These are phyloP conservation scores for Actias luna DNA, from an alignment of 2,888 invertebrate genomes.

Conservation along the genomic window DNA sequence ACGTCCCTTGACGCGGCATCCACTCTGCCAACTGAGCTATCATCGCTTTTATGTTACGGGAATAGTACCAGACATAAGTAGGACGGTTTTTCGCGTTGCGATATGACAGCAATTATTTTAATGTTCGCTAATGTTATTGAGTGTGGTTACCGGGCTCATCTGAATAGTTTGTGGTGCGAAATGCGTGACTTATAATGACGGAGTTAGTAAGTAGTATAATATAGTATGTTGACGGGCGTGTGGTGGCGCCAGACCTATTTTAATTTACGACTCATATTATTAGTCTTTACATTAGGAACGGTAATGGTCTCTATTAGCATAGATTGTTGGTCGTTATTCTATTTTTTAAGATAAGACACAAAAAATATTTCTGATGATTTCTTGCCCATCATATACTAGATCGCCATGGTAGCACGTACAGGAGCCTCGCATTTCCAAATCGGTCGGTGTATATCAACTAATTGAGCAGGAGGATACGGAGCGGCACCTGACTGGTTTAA, in stretches of 20 bases:
- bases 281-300: conserved; percentile 57
- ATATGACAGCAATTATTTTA: conserved; percentile 59
- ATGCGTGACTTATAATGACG: conserved; percentile 51
- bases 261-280: conserved; percentile 52
- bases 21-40: conserved; percentile 28
- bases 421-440: no score
- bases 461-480: no score
- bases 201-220: conserved; percentile 15
- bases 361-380: no score
- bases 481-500: no score
- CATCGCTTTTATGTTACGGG: background rate
- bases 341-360: no score
- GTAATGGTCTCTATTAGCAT: conserved; percentile 21
- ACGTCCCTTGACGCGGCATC: no score
- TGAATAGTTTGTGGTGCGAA: conserved; percentile 54
- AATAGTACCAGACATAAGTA: conserved; percentile 17
- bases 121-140: conserved; percentile 60
- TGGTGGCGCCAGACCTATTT: conserved; percentile 54
- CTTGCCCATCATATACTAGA: no score
- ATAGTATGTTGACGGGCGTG: conserved; percentile 30
- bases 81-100: background rate
- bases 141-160: conserved; percentile 59
- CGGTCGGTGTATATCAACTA: no score
- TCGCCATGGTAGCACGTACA: no score
- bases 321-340: background rate